Evolutionary conservation across 2,888 invertebrate species (phyloP), one percentile per base, ranked within the genome.

Genomic region (Caradrina clavipalpis): DNA sequence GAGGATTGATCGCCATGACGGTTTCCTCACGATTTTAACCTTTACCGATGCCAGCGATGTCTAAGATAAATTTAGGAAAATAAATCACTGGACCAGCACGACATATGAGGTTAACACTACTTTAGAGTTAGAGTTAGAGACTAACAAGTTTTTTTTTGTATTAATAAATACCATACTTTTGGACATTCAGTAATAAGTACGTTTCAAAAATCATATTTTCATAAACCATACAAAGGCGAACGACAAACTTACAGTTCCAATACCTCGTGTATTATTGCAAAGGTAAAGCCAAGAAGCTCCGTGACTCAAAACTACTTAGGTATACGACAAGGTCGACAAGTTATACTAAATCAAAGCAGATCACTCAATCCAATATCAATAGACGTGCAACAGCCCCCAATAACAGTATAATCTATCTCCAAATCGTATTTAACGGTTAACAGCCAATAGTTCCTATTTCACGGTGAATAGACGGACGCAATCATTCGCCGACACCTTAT

Each of bases 401-500:
- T 75, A 77, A 71, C 69, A 49, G 51, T 63, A 82, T 72, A 75
- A 80, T 82, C 73, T 80, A 80, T 80, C 61, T 59, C 64, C 74
- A 61, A 76, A 81, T 73, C 73, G 76, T 81, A 81, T 83, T 82
- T 80, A 78, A 75, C 71, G 69, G 75, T 80, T 78, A 79, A 73
- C 78, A 72, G 73, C 80, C 80, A 70, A 86, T 80, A 80, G 81
- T 81, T 81, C 59, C 78, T 82, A 83, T 79, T 84, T 85, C 86
- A 87, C 84, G 85, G 81, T 73, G 84, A 88, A 90, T 89, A 92
- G 91, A 91, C 89, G 88, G 89, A 85, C 84, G 88, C 90, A 88
- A 94, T 94, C 92, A 91, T 89, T 92, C 88, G 88, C 86, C 92
- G 89, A 91, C 94, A 94, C 94, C 94, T 94, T 95, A 95, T 95